A percentile compares a stretch with the other conserved stretches of the same genome.
Evolutionary conservation across 2,888 invertebrate species (phyloP).

Genomic region (Drosophila limbata): DNA sequence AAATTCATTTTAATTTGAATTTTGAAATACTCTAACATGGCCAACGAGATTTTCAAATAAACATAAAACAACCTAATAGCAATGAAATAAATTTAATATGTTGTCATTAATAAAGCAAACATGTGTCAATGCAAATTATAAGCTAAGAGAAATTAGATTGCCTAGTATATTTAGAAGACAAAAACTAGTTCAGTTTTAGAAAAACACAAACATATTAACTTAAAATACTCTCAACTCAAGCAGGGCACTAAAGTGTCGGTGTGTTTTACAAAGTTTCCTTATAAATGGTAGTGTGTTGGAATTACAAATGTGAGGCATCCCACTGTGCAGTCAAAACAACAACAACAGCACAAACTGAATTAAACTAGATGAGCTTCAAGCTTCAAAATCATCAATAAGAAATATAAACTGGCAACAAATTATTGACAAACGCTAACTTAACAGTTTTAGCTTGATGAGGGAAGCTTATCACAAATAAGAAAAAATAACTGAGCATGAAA

Average conservation of each 20-base stretch:
- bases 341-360: not conserved
- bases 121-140: conserved; percentile 8
- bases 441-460: conserved; percentile 23
- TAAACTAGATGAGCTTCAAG: conserved; percentile 17
- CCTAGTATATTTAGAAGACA: not conserved
- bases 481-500: conserved; percentile 2
- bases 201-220: not conserved
- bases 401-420: conserved; percentile 38
- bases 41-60: conserved; percentile 9
- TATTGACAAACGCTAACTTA: conserved; percentile 58
- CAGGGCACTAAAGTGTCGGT: conserved; percentile 21
- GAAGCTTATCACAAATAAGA: conserved; percentile 8
- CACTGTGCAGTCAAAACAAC: conserved; percentile 38
- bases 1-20: conserved; percentile 36
- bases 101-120: conserved; percentile 18
- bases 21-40: conserved; percentile 37
- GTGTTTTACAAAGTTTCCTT: not conserved
- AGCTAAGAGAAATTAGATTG: conserved; percentile 1
- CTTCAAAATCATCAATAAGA: conserved; percentile 37
- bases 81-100: conserved; percentile 4
- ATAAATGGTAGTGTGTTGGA: not conserved
- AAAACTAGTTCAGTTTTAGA: not conserved
- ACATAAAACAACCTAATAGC: conserved; percentile 4
- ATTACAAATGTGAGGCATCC: conserved; percentile 39
- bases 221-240: no score